Base-by-base conservation (phyloP, 2,113 vertebrate genomes). In the Limnothrissa miodon region DNA sequence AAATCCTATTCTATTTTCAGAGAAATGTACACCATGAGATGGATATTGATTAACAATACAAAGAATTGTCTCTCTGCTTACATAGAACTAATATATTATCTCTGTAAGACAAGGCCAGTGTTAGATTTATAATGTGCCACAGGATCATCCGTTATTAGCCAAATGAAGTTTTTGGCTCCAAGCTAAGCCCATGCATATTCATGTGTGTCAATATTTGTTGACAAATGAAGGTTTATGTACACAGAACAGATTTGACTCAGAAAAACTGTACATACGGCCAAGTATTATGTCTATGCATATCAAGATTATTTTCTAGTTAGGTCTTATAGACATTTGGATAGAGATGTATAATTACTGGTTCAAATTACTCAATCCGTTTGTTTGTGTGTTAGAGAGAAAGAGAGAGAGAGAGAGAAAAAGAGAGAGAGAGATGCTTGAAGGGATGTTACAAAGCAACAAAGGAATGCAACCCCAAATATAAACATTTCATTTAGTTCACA, bases 1-100 rank as follows among this genome's bases (percentile, higher is more conserved):
- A 87, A 86, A 82, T 85, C 88, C 86, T 89, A 92, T 85, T 90
- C 1, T 83, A 80, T 89, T 83, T 83, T 84, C 33, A 86, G 83
- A 84, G 78, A 48, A 78, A 84, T 80, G 45, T 80, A 82, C 81
- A 74, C 81, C 86, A 84, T 85, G 83, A 82, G 89, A 82, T 90
- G 79, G 81, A 87, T 84, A 80, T 80, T 90, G 89, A 92, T 91
- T 90, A 92, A 89, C 39, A 83, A 85, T 90, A 91, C 86, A 92
- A 91, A 90, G 88, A 89, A 84, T 80, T 81, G 88, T 88, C 88
- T 89, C 88, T 85, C 90, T 86, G 46, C 84, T 82, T 80, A 81
- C 82, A 89, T 86, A 80, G 84, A 85, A 90, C 88, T 88, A 91
- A 87, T 88, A 83, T 39, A 85, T 88, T 87, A 87, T 91, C 87